A percentile compares a stretch with the other conserved stretches of the same genome.
Evolutionary conservation across 2,797 vertebrate genomes (phyloP).

Genomic region (Eospalax fontanierii): DNA sequence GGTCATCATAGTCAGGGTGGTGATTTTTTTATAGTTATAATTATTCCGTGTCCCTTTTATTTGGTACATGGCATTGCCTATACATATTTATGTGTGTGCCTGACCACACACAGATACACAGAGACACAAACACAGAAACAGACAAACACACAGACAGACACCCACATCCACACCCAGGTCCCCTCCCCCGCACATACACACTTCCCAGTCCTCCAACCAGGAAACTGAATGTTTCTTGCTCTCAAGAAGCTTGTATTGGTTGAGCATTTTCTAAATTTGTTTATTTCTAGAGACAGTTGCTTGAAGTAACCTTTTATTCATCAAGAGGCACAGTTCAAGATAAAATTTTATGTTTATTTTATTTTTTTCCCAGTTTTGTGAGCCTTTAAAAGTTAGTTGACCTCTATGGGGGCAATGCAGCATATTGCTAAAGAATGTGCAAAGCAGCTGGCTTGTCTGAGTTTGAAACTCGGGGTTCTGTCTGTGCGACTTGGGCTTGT

Average conservation of each 20-base stretch:
- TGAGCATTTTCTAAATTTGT: not conserved
- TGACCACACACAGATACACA: no score
- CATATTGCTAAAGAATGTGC: not conserved
- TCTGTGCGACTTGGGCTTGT: not conserved
- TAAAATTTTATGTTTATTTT: not conserved
- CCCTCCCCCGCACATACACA: not conserved
- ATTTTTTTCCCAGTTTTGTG: not conserved
- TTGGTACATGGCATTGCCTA: not conserved
- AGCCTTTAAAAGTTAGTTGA: not conserved
- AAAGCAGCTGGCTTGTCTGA: not conserved
- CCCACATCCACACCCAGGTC: not conserved
- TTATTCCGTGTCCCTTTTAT: not conserved
- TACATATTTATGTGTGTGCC: not conserved
- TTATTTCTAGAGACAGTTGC: not conserved
- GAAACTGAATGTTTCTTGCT: not conserved
- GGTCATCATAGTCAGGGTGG: not conserved
- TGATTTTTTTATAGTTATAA: not conserved
- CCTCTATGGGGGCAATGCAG: not conserved
- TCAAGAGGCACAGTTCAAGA: not conserved
- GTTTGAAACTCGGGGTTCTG: not conserved
- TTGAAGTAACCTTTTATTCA: constrained; percentile 1
- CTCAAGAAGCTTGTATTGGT: not conserved
- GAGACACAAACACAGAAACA: no score
- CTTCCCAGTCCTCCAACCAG: not conserved
- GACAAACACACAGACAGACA: not conserved